phyloP scores from a whole-genome alignment of 2,113 vertebrate genomes.

The Piaya cayana region DNA sequence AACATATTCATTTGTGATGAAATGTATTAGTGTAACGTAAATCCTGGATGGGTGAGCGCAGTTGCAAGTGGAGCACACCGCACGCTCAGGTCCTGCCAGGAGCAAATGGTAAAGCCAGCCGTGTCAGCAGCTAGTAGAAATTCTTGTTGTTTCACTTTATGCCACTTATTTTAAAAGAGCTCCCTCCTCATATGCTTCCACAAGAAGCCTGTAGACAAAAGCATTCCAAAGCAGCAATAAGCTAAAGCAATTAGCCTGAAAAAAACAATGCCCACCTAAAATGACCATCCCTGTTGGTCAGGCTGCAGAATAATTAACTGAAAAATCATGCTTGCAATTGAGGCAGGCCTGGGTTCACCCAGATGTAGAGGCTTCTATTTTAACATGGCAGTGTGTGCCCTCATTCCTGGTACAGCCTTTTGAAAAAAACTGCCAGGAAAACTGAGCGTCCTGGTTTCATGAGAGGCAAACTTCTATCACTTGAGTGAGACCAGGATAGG shows the following conservation, averaged over 20 bases:
- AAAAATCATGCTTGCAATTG: background rate
- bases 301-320: background rate
- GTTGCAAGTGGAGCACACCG: background rate
- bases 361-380: background rate
- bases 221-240: background rate
- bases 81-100: background rate
- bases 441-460: background rate
- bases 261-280: background rate
- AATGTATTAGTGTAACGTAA: background rate
- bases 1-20: background rate
- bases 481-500: background rate
- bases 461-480: background rate
- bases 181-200: background rate
- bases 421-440: background rate
- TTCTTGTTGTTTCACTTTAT: background rate
- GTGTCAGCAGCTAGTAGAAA: background rate
- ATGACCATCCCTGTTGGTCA: background rate
- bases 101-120: background rate
- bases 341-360: background rate
- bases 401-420: background rate
- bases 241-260: background rate
- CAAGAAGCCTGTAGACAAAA: background rate
- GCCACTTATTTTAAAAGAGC: background rate
- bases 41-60: background rate
- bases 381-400: rapidly evolving